Conservation (phyloP, 2,113 vertebrate genomes). For the Labeo rohita region DNA sequence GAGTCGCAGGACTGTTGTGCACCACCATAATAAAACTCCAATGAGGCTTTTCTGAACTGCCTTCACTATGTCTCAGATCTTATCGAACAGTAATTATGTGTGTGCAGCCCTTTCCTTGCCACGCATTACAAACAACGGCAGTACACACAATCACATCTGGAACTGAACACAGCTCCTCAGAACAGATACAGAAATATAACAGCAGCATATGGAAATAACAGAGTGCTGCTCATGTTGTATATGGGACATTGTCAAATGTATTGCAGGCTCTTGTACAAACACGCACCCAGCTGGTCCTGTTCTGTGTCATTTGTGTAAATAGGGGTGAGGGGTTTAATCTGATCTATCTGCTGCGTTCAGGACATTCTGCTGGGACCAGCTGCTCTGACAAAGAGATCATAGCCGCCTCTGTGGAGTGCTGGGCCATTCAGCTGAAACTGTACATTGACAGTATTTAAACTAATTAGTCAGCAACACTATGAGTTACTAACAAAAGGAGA, state of each 20-base stretch:
- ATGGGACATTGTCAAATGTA: background rate
- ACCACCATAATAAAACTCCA: background rate
- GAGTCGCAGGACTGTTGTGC: background rate
- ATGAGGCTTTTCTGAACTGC: background rate
- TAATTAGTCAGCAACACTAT: background rate
- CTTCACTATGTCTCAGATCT: background rate
- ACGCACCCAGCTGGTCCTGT: background rate
- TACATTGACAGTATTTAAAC: background rate
- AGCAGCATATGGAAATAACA: background rate
- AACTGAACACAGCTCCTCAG: background rate
- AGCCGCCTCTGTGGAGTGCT: too few relatives aligned
- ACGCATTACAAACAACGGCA: background rate
- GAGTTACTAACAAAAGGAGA: background rate
- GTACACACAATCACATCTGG: background rate
- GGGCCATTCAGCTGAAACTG: background rate
- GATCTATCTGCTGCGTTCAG: background rate
- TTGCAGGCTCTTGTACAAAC: background rate
- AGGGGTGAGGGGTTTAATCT: conserved; percentile 16
- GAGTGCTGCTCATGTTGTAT: background rate
- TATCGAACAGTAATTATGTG: background rate
- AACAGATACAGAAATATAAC: background rate
- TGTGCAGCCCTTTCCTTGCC: background rate
- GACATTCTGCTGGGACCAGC: conserved; percentile 23
- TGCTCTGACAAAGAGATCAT: conserved; percentile 19
- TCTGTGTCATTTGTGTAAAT: background rate